Evolutionary conservation across 2,888 invertebrate genomes (phyloP), one percentile per base, ranked within the genome.

Genomic region (Euproctis similis): DNA sequence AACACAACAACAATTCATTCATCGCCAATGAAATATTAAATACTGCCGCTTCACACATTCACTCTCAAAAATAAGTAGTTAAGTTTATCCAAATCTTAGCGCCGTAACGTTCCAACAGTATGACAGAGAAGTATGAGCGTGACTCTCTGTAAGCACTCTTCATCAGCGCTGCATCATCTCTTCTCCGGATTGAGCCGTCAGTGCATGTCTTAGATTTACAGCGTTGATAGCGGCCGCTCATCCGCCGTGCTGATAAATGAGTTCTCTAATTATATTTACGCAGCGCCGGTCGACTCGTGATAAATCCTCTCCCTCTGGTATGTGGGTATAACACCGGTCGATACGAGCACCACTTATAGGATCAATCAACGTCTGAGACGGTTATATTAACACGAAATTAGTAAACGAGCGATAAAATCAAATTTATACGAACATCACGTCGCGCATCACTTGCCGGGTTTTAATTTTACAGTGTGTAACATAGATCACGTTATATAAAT

Each of bases 221-320:
- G 66, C 68, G 52, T 60, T 66, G 77, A 80, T 77, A 73, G 64
- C 60, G 61, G 57, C 72, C 69, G 75, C 77, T 75, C 80, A 77
- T 80, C 80, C 78, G 72, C 68, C 65, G 71, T 53, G 52, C 76
- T 80, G 80, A 82, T 78, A 80, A 78, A 82, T 81, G 70, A 76
- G 73, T 70, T 60, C 74, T 80, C 74, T 82, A 81, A 82, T 82
- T 82, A 82, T 82, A 82, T 81, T 82, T 81, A 84, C 81, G 76
- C 75, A 70, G 77, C 71, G 74, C 70, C 75, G 64, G 63, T 55
- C 70, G 74, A 65, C 70, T 62, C 60, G 63, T 71, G 60, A 78
- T 82, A 81, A 80, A 81, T 82, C 68, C 65, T 46, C 57, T n/a
- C n/a, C 42, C 39, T 36, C 42, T 46, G 68, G 75, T 70, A 76